Evolutionary conservation across 2,888 invertebrate genomes (phyloP), one percentile per base, ranked within the genome.

Genomic region (Crepidodera aurea): DNA sequence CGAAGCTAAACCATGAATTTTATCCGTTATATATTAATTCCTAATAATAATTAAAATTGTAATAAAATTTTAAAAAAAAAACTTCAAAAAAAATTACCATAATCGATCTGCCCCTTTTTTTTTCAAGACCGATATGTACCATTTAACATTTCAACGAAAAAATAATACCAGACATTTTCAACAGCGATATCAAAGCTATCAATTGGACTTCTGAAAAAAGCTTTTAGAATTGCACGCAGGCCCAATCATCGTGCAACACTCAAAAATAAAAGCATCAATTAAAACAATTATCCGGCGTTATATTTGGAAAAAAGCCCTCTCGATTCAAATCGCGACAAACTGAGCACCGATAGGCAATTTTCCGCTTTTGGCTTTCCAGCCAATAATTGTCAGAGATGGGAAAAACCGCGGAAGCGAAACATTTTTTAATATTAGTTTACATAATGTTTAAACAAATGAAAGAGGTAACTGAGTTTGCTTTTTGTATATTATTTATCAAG

Each of bases 181-280:
- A 12, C 34, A 13, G 13, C 12, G 6, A 32, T 10, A 40, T 40
- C 18, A 13, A 7, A 5, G 40, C 16, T 40, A 40, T 40, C 18
- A 40, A 40, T 18, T 40, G 40, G 15, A 18, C 40, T 40, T 18
- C 8, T 10, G 16, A 40, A 10, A 37, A 40, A 40, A 18, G 40
- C 40, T 40, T 40, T 40, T 40, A 40, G 16, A 10, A 7, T 18
- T 8, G 5, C 7, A 18, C 40, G 18, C 8, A 12, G 16, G 18
- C 1, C 7, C 16, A 42, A 29, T 54, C 54, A 29, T 40, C 40
- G 10, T n/a, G 29, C 39, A 48, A 37, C 48, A 27, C 16, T 56
- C 19, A 16, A 32, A 56, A 56, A 56, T 56, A 56, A 56, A 56
- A 55, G 37, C 56, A 32, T 16, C 16, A 48, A 56, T 56, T 56